Conservation (phyloP, 2,888 invertebrate species). For the Octonoba sinensis region DNA sequence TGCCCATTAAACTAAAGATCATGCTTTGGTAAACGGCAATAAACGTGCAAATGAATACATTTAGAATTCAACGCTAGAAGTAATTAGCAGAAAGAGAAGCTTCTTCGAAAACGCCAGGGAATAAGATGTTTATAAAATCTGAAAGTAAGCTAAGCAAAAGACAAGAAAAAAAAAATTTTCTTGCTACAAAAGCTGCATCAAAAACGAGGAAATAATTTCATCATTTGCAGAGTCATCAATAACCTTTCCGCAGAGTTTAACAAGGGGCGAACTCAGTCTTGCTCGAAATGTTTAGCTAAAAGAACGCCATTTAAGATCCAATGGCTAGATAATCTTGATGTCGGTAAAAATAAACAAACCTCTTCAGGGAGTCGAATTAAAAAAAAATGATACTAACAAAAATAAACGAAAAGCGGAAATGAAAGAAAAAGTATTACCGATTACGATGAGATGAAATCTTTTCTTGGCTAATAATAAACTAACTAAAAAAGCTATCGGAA, state of each 20-base stretch:
- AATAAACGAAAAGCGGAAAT: too few species aligned
- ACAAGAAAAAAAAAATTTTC: too few species aligned
- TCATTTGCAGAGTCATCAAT: constrained; percentile 5
- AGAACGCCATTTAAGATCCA: background rate
- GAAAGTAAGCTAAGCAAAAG: too few species aligned
- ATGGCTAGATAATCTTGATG: background rate
- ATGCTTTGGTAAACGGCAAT: too few species aligned
- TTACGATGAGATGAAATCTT: background rate
- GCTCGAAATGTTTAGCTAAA: constrained; percentile 5
- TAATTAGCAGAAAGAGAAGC: too few species aligned
- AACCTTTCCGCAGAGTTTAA: background rate
- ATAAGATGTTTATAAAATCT: too few species aligned
- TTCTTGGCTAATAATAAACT: constrained; percentile 7
- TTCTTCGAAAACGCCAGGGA: too few species aligned
- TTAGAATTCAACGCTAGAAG: too few species aligned
- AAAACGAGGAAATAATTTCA: constrained; percentile 4
- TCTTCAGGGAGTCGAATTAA: background rate
- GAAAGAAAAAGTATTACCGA: background rate
- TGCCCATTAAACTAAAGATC: too few species aligned
- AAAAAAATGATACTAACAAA: background rate
- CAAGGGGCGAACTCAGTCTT: background rate
- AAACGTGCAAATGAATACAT: too few species aligned
- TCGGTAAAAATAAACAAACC: background rate
- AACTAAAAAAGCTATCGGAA: constrained; percentile 4
- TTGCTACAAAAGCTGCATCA: background rate